Evolutionary conservation across 2,797 vertebrate species (phyloP).

Genomic region (Avahi laniger): DNA sequence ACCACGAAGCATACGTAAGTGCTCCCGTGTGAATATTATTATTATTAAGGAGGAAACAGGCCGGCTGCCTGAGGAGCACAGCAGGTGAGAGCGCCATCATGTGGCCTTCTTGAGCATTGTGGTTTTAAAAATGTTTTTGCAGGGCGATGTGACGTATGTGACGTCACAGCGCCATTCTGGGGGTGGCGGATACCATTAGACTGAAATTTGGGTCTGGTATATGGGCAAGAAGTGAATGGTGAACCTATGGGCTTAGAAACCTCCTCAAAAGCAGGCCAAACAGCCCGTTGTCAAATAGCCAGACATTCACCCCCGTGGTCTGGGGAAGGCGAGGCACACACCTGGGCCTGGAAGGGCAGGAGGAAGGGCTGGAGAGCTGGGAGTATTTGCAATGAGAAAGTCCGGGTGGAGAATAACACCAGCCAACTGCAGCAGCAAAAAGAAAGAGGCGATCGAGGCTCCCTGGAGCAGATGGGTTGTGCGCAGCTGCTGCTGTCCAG

Average conservation of each 20-base stretch:
- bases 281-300: neutral
- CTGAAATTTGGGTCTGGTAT: neutral
- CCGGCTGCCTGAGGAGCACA: neutral
- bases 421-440: neutral
- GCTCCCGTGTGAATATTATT: neutral
- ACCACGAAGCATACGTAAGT: too few species aligned
- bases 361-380: neutral
- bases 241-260: neutral
- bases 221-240: neutral
- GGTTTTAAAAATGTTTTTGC: conserved; percentile 1
- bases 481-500: neutral
- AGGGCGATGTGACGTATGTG: too few species aligned
- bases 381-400: neutral
- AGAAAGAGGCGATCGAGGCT: neutral
- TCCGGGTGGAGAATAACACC: neutral
- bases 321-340: neutral
- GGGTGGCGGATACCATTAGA: neutral
- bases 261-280: neutral
- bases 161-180: neutral
- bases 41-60: neutral
- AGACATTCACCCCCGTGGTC: neutral
- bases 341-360: neutral
- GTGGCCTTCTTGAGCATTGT: neutral
- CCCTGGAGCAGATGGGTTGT: too few species aligned
- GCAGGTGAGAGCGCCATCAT: neutral